Base-by-base conservation (phyloP, 2,888 invertebrate species). In the Lissocephala sabroskyi region DNA sequence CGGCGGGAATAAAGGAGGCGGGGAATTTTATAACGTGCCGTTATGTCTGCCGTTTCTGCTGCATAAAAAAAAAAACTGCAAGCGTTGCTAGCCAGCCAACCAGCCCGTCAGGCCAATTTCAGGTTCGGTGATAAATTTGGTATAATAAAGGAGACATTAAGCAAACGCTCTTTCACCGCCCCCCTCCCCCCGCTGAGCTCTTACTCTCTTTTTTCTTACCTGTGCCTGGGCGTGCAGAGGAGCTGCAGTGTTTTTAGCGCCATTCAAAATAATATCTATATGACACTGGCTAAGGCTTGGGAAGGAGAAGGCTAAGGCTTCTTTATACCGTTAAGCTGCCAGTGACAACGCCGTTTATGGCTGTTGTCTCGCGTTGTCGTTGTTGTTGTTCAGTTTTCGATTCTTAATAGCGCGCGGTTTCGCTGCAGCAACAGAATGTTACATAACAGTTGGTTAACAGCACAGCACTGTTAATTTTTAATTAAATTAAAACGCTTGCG, bases 121-220 rank as follows among this genome's bases (percentile, higher is more conserved):
- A 58, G 60, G 58, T 59, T 75, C 56, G 73, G 73, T 79, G 79
- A 75, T 75, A 79, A 79, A 75, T 79, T 75, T 67, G 59, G 54
- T 65, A 76, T 78, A 77, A 75, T 75, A 75, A 75, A 75, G 75
- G 78, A 79, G 79, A 78, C 79, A 79, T 75, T 75, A 75, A 73
- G 78, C 73, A 71, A 71, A 71, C 71, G 61, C 68, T 56, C 23
- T 5, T 23, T 5, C 23, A 23, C 23, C 23, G 7, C 7, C 23
- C 23, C 23, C 3, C 23, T 23, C 23, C 52, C 11, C 55, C 68
- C 50, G 55, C 65, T 56, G 65, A 32, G 59, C 43, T 49, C 46
- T 51, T 37, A 32, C 35, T 33, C 26, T 26, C 39, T n/a, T n/a
- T n/a, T n/a, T n/a, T n/a, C n/a, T n/a, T 23, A 23, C 4, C 23